Conservation (phyloP, 2,888 invertebrate genomes). For the Celastrina argiolus region DNA sequence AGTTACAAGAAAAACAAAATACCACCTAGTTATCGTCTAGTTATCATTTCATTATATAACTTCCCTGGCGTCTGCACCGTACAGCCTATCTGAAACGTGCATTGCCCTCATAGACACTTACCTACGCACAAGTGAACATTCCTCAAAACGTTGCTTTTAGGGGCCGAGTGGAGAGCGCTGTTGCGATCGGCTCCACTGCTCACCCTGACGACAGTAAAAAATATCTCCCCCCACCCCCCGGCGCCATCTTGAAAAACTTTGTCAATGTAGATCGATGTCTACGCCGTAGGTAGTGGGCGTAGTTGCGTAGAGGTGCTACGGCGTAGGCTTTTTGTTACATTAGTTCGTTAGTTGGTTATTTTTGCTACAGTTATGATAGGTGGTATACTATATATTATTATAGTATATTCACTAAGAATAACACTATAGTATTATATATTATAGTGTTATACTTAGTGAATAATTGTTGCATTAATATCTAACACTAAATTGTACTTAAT, state of each 20-base stretch:
- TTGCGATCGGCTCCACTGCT: slow-evolving; percentile 75
- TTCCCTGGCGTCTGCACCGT: too few species aligned
- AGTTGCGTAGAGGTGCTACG: slow-evolving; percentile 26
- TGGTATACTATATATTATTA: too few species aligned
- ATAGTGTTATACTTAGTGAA: too few species aligned
- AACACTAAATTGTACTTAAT: too few species aligned
- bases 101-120: slow-evolving; percentile 53
- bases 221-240: slow-evolving; percentile 55
- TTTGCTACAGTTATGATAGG: too few species aligned
- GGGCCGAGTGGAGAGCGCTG: slow-evolving; percentile 74
- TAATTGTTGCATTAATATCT: too few species aligned
- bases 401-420: too few species aligned
- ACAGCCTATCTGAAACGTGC: slow-evolving; percentile 31
- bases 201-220: slow-evolving; percentile 77
- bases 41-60: too few species aligned
- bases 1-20: too few species aligned
- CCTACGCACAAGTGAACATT: slow-evolving; percentile 55
- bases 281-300: slow-evolving; percentile 50
- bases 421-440: too few species aligned
- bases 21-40: too few species aligned
- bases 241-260: slow-evolving; percentile 76
- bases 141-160: slow-evolving; percentile 64
- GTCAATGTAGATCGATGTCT: slow-evolving; percentile 76
- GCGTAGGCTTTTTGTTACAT: slow-evolving; percentile 1
- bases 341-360: too few species aligned